Evolutionary conservation across 2,888 invertebrate species (phyloP).

Genomic region (Chloromyia formosa): DNA sequence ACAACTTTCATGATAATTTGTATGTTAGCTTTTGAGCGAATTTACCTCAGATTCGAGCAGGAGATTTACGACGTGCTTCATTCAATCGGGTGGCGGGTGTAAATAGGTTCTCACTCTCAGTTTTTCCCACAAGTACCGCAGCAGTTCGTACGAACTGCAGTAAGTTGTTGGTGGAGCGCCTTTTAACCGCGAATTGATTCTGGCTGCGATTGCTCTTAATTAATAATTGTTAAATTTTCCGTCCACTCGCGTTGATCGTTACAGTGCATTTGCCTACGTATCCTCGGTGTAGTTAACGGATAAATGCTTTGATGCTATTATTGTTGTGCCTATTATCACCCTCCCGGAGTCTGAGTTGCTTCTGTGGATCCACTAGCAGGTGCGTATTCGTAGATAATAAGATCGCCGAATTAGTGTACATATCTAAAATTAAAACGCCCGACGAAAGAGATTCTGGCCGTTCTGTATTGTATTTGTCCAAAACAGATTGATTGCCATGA

Average conservation of each 20-base stretch:
- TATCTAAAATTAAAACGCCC: no score
- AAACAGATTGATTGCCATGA: no score
- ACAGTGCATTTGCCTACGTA: neutral
- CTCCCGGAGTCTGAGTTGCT: neutral
- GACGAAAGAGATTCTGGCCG: no score
- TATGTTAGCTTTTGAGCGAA: neutral
- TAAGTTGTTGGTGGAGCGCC: neutral
- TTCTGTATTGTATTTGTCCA: no score
- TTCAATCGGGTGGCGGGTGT: neutral
- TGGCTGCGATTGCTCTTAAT: neutral
- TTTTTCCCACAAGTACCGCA: neutral
- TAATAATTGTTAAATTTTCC: neutral
- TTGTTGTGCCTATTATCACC: neutral
- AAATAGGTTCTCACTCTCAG: neutral
- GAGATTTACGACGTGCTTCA: neutral
- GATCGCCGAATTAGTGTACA: no score
- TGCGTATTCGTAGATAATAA: neutral
- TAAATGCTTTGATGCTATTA: neutral
- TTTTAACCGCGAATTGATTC: neutral
- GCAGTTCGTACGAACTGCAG: neutral
- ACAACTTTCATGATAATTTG: neutral
- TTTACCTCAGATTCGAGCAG: neutral
- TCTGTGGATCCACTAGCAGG: neutral
- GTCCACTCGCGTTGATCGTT: neutral
- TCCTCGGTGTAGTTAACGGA: neutral